Conservation (phyloP, 1,140 invertebrate genomes). For the Cephus cinctus region DNA sequence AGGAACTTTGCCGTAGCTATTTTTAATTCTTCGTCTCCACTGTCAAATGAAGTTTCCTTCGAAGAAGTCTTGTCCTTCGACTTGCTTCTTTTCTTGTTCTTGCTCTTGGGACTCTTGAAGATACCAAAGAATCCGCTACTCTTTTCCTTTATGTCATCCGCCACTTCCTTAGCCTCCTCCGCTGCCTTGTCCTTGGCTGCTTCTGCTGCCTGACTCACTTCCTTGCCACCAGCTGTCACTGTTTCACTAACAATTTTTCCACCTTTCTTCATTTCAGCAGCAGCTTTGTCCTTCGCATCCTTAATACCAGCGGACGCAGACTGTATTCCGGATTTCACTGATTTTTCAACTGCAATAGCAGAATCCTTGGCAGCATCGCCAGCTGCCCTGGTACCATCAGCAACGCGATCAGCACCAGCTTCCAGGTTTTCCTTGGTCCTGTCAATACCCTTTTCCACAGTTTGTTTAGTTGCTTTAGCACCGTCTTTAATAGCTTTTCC, state of each 20-base stretch:
- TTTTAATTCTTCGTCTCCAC: constrained; percentile 43
- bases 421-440: constrained; percentile 13
- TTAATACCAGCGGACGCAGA: not conserved
- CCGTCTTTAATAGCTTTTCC: not conserved
- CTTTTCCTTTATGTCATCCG: constrained; percentile 26
- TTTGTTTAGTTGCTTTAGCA: not conserved
- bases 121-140: constrained; percentile 41
- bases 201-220: constrained; percentile 15
- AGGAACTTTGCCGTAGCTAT: constrained; percentile 31
- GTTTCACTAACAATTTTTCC: constrained; percentile 8
- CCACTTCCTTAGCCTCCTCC: constrained; percentile 19
- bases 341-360: not conserved
- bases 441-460: constrained; percentile 5
- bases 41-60: constrained; percentile 42
- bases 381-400: not conserved
- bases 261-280: constrained; percentile 7
- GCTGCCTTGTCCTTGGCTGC: constrained; percentile 4
- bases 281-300: not conserved
- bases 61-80: constrained; percentile 37
- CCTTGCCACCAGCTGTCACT: constrained; percentile 4
- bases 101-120: constrained; percentile 45
- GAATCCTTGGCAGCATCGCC: not conserved
- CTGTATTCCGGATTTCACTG: not conserved
- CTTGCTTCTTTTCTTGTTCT: constrained; percentile 35
- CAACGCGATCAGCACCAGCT: not conserved